Conservation (phyloP, 1,140 invertebrate genomes). For the Brachionus asplanchnoidis region DNA sequence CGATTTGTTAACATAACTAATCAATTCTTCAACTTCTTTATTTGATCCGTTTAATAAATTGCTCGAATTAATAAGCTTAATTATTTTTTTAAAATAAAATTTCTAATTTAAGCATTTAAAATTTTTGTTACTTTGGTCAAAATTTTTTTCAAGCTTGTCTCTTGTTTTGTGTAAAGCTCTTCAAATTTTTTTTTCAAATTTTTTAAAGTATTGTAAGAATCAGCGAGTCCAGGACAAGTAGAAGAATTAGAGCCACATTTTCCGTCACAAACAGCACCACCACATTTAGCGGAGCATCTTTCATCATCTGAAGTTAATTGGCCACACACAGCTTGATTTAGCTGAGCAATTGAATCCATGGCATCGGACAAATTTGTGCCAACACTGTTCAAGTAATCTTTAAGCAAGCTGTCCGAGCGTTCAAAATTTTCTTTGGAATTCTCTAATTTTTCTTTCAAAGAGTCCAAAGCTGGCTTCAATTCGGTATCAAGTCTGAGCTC, state of each 20-base stretch:
- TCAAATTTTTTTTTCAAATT: slow-evolving; percentile 24
- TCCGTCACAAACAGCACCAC: slow-evolving; percentile 30
- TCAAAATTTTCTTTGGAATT: slow-evolving; percentile 30
- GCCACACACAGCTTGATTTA: slow-evolving; percentile 35
- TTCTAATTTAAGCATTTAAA: not conserved
- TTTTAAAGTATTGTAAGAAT: not conserved
- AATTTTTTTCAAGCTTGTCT: slow-evolving; percentile 35
- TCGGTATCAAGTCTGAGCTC: not conserved
- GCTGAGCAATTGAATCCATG: not conserved
- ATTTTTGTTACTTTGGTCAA: slow-evolving; percentile 8
- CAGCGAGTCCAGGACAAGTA: slow-evolving; percentile 8
- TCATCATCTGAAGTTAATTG: not conserved
- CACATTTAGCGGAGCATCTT: slow-evolving; percentile 24
- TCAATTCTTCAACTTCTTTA: slow-evolving; percentile 5
- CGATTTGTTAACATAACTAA: slow-evolving; percentile 3
- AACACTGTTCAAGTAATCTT: not conserved
- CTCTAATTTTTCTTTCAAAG: slow-evolving; percentile 9
- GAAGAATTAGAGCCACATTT: slow-evolving; percentile 28
- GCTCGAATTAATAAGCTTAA: slow-evolving; percentile 27
- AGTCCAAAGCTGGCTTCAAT: not conserved
- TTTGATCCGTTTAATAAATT: slow-evolving; percentile 27
- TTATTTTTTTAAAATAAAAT: not conserved
- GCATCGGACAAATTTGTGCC: not conserved
- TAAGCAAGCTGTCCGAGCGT: not conserved
- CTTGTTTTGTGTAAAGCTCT: not conserved